Evolutionary conservation across 2,797 vertebrate genomes (phyloP).

Genomic region (Monodelphis domestica): DNA sequence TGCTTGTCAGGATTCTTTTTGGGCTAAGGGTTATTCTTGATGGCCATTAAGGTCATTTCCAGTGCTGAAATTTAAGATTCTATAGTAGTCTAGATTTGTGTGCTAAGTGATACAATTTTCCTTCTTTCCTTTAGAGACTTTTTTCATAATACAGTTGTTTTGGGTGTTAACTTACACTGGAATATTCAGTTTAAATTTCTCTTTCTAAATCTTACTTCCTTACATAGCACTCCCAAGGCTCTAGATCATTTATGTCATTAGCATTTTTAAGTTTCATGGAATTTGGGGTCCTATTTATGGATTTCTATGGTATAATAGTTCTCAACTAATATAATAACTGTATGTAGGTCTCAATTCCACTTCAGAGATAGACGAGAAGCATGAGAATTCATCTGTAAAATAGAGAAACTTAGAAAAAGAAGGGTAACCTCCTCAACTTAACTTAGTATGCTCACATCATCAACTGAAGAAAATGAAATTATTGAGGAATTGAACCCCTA

Average conservation of each 20-base stretch:
- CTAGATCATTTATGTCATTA: background rate
- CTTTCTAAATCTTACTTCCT: slow-evolving; percentile 17
- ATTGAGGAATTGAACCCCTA: background rate
- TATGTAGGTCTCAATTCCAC: background rate
- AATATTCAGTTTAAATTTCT: background rate
- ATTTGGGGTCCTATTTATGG: background rate
- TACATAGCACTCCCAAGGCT: background rate
- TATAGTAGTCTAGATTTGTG: background rate
- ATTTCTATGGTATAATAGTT: background rate
- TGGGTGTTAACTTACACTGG: background rate
- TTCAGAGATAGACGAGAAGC: slow-evolving; percentile 62
- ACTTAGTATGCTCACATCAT: background rate
- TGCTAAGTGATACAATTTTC: background rate
- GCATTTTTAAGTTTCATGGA: background rate
- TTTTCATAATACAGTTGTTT: background rate
- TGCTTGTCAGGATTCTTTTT: background rate
- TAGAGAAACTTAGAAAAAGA: background rate
- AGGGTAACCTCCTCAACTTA: background rate
- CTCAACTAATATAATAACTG: background rate
- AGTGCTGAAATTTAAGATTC: background rate
- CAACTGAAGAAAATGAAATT: slow-evolving; percentile 25
- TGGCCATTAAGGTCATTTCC: background rate
- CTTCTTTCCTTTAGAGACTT: background rate
- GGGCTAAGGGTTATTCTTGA: background rate
- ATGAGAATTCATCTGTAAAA: slow-evolving; percentile 41